Evolutionary conservation across 1,140 invertebrate genomes (phyloP), one percentile per base, ranked within the genome.

Genomic region (Mactra quadrangularis): DNA sequence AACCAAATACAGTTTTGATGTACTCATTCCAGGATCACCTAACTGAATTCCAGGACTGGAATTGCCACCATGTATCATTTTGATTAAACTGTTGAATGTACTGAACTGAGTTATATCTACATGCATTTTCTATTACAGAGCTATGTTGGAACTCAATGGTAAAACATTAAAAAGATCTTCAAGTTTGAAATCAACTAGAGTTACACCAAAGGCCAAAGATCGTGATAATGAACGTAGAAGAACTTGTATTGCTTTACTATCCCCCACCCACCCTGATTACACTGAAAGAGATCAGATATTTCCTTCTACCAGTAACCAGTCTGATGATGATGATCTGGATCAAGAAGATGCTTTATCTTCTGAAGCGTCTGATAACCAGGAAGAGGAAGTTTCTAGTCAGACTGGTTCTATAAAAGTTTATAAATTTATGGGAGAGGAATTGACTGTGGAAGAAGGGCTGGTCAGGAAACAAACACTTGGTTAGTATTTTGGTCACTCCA

Each of bases 31-130:
- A n/a, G n/a, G n/a, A n/a, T n/a, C n/a, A n/a, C n/a, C n/a, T n/a
- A n/a, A n/a, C n/a, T n/a, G n/a, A n/a, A n/a, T n/a, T n/a, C n/a
- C n/a, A n/a, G n/a, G n/a, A n/a, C n/a, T n/a, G n/a, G n/a, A n/a
- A n/a, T n/a, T n/a, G n/a, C n/a, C n/a, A n/a, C n/a, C n/a, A n/a
- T n/a, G n/a, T n/a, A n/a, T n/a, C n/a, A n/a, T n/a, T n/a, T n/a
- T n/a, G n/a, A n/a, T n/a, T n/a, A n/a, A n/a, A n/a, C n/a, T n/a
- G n/a, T n/a, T n/a, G n/a, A n/a, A n/a, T n/a, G n/a, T n/a, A 90
- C 96, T 4, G 96, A 96, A 75, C 83, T 90, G 25, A 87, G 86
- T 78, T 84, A 89, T 52, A 87, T 78, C 90, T 91, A 82, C 15
- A 50, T 33, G 17, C 52, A 29, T 25, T 15, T 79, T 74, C 9